Evolutionary conservation across 2,113 vertebrate genomes (phyloP), one percentile per base, ranked within the genome.

Genomic region (Entosphenus tridentatus): DNA sequence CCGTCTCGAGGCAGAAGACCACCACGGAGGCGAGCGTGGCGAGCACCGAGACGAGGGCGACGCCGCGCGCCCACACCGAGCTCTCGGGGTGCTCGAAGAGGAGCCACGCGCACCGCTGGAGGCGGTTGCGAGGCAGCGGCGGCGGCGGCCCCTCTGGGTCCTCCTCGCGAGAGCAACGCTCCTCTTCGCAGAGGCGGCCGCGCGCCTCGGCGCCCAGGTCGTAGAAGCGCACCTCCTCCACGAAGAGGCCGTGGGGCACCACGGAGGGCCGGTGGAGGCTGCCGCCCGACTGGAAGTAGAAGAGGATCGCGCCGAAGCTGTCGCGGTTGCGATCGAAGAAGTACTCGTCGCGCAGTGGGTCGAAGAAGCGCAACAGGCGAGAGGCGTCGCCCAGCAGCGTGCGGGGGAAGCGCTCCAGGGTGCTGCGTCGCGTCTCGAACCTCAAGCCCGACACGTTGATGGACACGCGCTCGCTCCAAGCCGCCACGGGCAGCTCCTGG

Each of bases 241-340:
- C 18, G 62, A 65, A 65, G n/a, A 65, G n/a, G 18, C 18, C 18
- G 62, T 65, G 18, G 62, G 62, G 62, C 9, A 65, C 62, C n/a
- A 9, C 18, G 62, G 9, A n/a, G 8, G 62, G 62, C 62, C 62
- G 62, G n/a, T 65, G n/a, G 62, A 65, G 62, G n/a, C n/a, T 65
- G 10, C 62, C 62, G n/a, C 62, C 62, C 10, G 62, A 65, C 18
- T 65, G 62, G 62, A 16, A 65, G 62, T 65, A 65, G 62, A 16
- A 65, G n/a, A 65, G 62, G n/a, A 65, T 18, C n/a, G 62, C 62
- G 8, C 18, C 62, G 10, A 65, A 65, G 62, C 62, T 65, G 2
- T n/a, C n/a, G 62, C 62, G 62, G 62, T 65, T n/a, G n/a, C 62
- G n/a, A 10, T 65, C 62, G 10, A 65, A 65, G 62, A 65, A 65